Base-by-base conservation (phyloP, 2,888 invertebrate species). In the Cerastis rubricosa region DNA sequence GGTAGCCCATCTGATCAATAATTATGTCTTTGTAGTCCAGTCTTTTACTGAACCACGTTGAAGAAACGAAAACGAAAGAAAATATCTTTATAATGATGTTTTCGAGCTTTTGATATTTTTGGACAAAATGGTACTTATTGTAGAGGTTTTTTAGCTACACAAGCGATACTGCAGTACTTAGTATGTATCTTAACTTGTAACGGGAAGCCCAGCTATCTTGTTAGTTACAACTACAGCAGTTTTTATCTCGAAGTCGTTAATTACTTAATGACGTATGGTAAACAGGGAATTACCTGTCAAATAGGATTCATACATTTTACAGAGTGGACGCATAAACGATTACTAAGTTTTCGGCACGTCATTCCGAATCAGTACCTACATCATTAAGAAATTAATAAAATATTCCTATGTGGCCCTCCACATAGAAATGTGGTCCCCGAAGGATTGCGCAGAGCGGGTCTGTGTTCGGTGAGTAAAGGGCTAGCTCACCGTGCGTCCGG, bases 261-360 rank as follows among this genome's bases (percentile, higher is more conserved):
- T 29, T 54, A 2, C 17, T 43, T 43, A n/a, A 12, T 25, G 29
- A 72, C 2, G 2, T 54, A 45, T n/a, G 22, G n/a, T n/a, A 70
- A 70, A 45, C n/a, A 35, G 71, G 72, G 72, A 73, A 73, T 73
- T 54, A 73, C 72, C 45, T 71, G 6, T 14, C n/a, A 45, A 57
- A 14, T 66, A 65, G 0, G 6, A n/a, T 63, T 7, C 14, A 59
- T 59, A 25, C 17, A 14, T 57, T 14, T 25, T 57, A 25, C 57
- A 25, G 2, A 1, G 25, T 29, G 2, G 14, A 57, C 11, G 22
- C 9, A 51, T 4, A 51, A 25, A 25, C 0, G 25, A 25, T 25
- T 12, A 54, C 54, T 22, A 49, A 22, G 9, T n/a, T 0, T 11
- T n/a, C n/a, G 11, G 19, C 7, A 49, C 47, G 4, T n/a, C 11